Conservation (phyloP, 2,113 vertebrate species). For the Haemorhous mexicanus region DNA sequence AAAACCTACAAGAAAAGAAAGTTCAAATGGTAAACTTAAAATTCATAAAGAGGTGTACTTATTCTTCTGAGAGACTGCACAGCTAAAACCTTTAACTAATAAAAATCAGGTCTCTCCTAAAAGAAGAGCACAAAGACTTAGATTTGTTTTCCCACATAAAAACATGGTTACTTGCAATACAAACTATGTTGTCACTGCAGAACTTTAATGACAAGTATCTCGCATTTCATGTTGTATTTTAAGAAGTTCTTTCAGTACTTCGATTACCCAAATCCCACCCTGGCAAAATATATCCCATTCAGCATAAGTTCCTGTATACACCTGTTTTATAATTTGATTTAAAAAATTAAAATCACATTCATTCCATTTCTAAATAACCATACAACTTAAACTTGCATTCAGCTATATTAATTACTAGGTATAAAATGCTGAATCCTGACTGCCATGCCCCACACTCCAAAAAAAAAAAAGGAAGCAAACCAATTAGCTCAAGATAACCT, state of each 20-base stretch:
- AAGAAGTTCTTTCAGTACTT: not conserved
- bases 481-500: not conserved
- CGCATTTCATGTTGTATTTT: not conserved
- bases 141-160: not conserved
- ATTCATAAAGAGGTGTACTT: not conserved
- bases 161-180: not conserved
- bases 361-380: not conserved
- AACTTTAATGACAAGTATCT: not conserved
- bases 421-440: not conserved
- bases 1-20: constrained; percentile 84
- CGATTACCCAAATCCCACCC: not conserved
- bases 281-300: not conserved
- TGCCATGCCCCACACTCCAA: not conserved
- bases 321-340: not conserved
- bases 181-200: not conserved
- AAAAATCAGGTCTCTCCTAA: not conserved
- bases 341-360: not conserved
- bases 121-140: not conserved
- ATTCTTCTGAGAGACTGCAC: not conserved
- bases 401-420: not conserved
- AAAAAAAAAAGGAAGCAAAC: not conserved
- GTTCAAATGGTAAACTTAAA: not conserved
- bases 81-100: not conserved
- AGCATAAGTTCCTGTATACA: not conserved
- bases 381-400: not conserved